These are phyloP conservation scores for Cyprinella venusta DNA, from an alignment of 2,797 vertebrate genomes.

Conservation along the genomic window DNA sequence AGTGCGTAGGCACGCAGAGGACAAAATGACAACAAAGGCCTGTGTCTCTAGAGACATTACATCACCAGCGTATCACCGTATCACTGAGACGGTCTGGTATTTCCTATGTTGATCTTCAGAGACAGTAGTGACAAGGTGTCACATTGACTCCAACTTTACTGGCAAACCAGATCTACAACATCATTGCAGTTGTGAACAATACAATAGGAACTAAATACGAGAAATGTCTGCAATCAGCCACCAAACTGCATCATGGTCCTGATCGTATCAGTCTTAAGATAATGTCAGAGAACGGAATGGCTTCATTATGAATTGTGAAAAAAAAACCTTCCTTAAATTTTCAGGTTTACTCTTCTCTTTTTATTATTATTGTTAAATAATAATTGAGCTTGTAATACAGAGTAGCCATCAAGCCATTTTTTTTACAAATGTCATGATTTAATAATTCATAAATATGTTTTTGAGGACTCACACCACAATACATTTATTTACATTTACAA, in stretches of 20 bases:
- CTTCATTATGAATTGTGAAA: background rate
- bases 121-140: slow-evolving; percentile 4
- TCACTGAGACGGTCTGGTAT: slow-evolving; percentile 24
- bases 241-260: background rate
- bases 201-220: background rate
- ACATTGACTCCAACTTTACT: too few relatives aligned
- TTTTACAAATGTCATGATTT: background rate
- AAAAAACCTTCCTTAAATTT: background rate
- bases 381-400: background rate
- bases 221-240: background rate
- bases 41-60: slow-evolving; percentile 40
- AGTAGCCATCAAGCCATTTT: background rate
- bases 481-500: too few relatives aligned
- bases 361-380: background rate
- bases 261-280: background rate
- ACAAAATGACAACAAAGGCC: slow-evolving; percentile 50
- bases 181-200: background rate
- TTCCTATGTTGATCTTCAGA: slow-evolving; percentile 41
- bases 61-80: slow-evolving; percentile 30
- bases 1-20: slow-evolving; percentile 31
- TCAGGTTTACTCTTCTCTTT: background rate
- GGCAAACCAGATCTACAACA: background rate
- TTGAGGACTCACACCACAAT: background rate
- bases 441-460: background rate
- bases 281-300: background rate